Percentiles rank a stretch among this genome's conserved stretches.
Evolutionary conservation across 2,113 vertebrate species (phyloP).

Genomic region (Falcunculus frontatus): DNA sequence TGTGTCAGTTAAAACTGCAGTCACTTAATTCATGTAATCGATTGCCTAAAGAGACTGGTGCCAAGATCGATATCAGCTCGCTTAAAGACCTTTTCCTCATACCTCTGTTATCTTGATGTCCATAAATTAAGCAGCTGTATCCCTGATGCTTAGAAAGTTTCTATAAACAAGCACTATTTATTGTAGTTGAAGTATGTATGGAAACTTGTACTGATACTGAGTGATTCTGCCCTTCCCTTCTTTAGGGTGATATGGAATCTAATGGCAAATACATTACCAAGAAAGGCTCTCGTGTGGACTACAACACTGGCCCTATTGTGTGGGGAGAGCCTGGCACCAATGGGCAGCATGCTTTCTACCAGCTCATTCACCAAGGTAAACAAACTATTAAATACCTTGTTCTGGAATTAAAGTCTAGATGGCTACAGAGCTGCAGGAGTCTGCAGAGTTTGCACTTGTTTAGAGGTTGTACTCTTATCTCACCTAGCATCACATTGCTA

Average conservation of each 20-base stretch:
- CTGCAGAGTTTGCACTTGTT: not conserved
- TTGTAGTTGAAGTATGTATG: not conserved
- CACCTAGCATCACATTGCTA: not conserved
- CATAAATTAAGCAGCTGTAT: not conserved
- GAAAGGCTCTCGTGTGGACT: conserved; percentile 81
- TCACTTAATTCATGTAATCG: not conserved
- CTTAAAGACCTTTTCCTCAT: not conserved
- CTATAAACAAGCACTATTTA: not conserved
- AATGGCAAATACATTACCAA: conserved; percentile 94
- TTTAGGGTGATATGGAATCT: conserved; percentile 96
- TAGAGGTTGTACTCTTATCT: not conserved
- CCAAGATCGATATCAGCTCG: accelerated
- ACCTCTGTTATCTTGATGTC: not conserved
- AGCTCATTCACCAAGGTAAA: conserved; percentile 96
- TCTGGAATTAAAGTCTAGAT: not conserved
- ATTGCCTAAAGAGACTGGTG: not conserved
- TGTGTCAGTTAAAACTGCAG: not conserved
- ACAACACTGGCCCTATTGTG: conserved; percentile 91
- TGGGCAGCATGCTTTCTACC: conserved; percentile 96
- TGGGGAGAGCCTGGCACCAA: conserved; percentile 98
- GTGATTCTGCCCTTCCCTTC: not conserved
- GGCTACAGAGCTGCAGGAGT: not conserved
- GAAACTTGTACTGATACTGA: not conserved
- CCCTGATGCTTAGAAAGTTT: not conserved
- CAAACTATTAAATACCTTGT: not conserved